These are phyloP conservation scores for Catharus minimus DNA, from an alignment of 2,113 vertebrate species.

Conservation along the genomic window DNA sequence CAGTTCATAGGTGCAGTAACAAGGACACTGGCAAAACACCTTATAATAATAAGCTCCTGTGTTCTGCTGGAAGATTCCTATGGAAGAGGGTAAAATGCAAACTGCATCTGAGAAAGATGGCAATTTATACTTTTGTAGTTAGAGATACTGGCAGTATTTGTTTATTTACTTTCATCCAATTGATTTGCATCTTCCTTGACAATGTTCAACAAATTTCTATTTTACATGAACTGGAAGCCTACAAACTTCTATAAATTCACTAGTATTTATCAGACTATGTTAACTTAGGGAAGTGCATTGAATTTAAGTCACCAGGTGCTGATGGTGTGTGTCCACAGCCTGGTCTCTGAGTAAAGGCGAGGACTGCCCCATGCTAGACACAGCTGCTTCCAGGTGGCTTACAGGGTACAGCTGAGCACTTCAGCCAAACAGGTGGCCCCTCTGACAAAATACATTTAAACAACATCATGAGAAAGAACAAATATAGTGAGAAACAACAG, in stretches of 20 bases:
- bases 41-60: background rate
- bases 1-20: background rate
- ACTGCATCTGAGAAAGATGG: background rate
- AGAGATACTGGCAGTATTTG: background rate
- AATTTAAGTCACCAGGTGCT: background rate
- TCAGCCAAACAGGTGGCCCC: background rate
- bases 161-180: background rate
- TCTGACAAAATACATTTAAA: background rate
- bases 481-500: background rate
- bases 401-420: background rate
- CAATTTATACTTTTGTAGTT: background rate
- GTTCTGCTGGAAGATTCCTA: background rate
- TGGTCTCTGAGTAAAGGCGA: background rate
- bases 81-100: background rate
- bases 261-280: background rate
- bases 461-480: background rate
- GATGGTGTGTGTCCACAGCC: accelerated
- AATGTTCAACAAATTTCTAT: background rate
- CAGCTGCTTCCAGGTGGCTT: accelerated
- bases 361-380: background rate
- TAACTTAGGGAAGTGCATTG: background rate
- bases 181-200: background rate
- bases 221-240: background rate
- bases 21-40: background rate
- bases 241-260: background rate